Conservation (phyloP, 2,888 invertebrate species). For the Saturnia pavonia region DNA sequence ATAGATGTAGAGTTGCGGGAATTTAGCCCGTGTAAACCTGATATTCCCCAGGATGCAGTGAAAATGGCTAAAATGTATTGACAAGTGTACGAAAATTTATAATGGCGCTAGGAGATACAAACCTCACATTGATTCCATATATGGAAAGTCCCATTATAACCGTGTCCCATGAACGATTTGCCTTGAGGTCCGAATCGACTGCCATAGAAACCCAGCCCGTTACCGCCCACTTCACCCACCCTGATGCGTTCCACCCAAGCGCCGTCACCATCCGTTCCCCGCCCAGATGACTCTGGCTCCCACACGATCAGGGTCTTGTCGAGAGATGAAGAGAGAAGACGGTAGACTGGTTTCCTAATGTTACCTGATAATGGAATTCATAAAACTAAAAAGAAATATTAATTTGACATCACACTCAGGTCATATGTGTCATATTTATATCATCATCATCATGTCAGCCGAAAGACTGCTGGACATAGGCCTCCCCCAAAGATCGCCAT, state of each 20-base stretch:
- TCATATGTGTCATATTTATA: no score
- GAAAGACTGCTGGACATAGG: no score
- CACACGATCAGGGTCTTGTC: constrained; percentile 97
- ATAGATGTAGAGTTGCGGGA: no score
- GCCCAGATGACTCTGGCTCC: constrained; percentile 80
- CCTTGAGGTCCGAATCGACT: constrained; percentile 89
- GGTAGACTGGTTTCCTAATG: constrained; percentile 51
- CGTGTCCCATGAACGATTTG: constrained; percentile 88
- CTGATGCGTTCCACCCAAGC: constrained; percentile 92
- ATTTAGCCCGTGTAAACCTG: no score
- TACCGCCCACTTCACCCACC: constrained; percentile 96
- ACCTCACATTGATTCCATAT: constrained; percentile 86
- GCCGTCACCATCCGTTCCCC: constrained; percentile 50
- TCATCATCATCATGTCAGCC: no score
- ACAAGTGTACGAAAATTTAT: no score
- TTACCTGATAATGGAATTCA: constrained; percentile 13
- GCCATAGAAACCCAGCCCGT: constrained; percentile 96
- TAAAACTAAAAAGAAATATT: not conserved
- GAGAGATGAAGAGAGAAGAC: constrained; percentile 92
- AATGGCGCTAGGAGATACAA: not conserved
- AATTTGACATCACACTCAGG: not conserved
- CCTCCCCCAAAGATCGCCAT: no score
- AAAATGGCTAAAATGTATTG: no score
- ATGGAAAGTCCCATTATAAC: constrained; percentile 96
- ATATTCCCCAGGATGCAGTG: no score